Conservation (phyloP, 64 coral and sea anemone genomes). For the Actinia equina region DNA sequence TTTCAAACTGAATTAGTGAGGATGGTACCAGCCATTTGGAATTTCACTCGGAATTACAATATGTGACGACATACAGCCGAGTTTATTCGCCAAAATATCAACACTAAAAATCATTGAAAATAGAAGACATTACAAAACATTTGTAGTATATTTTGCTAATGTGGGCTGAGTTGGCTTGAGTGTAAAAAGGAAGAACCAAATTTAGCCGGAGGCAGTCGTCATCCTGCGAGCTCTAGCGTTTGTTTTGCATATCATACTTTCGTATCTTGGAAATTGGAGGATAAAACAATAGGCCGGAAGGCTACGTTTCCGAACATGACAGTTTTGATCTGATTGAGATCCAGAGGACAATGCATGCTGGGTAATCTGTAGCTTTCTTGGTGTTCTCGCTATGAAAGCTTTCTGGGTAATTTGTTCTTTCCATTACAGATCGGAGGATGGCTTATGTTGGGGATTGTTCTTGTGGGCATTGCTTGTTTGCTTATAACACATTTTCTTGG, state of each 20-base stretch:
- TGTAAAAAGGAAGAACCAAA: neutral
- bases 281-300: neutral
- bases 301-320: neutral
- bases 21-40: neutral
- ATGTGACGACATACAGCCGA: neutral
- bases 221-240: neutral
- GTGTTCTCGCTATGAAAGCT: too few species aligned
- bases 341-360: neutral
- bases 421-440: conserved; percentile 48
- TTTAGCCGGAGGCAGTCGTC: neutral
- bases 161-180: neutral
- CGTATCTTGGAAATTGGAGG: neutral
- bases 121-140: neutral
- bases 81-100: neutral
- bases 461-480: conserved; percentile 35
- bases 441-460: conserved; percentile 68
- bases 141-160: neutral
- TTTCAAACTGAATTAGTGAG: neutral
- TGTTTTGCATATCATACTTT: neutral
- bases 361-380: too few species aligned
- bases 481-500: conserved; percentile 45
- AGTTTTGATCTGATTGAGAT: neutral
- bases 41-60: neutral
- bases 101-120: neutral
- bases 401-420: neutral